A percentile compares a stretch with the other conserved stretches of the same genome.
phyloP scores from a whole-genome alignment of 2,797 vertebrate species.

The Malurus splendens region DNA sequence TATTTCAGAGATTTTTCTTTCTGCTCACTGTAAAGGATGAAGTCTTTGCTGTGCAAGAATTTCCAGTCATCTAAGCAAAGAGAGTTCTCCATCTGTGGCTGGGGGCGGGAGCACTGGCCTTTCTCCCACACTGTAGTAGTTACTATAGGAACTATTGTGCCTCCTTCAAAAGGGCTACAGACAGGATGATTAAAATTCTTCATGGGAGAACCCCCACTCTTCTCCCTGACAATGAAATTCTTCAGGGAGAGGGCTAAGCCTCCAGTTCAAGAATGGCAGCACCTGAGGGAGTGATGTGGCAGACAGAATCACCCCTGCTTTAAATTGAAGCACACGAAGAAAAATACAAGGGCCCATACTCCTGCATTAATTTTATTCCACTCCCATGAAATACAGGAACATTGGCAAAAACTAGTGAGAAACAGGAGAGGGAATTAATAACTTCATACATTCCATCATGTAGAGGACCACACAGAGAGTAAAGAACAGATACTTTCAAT shows the following conservation, averaged over 20 bases:
- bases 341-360: neutral
- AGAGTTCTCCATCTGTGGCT: slow-evolving; percentile 36
- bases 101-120: slow-evolving; percentile 24
- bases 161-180: slow-evolving; percentile 23
- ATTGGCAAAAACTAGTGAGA: neutral
- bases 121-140: slow-evolving; percentile 47
- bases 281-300: slow-evolving; percentile 37
- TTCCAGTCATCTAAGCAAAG: slow-evolving; percentile 42
- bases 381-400: neutral
- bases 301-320: slow-evolving; percentile 29
- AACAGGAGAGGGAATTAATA: neutral
- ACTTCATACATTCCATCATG: neutral
- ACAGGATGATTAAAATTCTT: slow-evolving; percentile 55
- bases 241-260: slow-evolving; percentile 39
- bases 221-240: slow-evolving; percentile 40
- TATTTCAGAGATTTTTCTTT: slow-evolving; percentile 8
- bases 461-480: neutral
- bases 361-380: neutral
- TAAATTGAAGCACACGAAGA: neutral
- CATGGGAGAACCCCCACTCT: slow-evolving; percentile 20
- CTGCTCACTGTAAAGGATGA: neutral
- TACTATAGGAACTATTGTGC: slow-evolving; percentile 47
- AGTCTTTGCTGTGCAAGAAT: slow-evolving; percentile 46
- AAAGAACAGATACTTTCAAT: neutral
- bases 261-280: slow-evolving; percentile 48